Conservation (phyloP, 1,140 invertebrate species). For the Lamellibrachia luymesi region DNA sequence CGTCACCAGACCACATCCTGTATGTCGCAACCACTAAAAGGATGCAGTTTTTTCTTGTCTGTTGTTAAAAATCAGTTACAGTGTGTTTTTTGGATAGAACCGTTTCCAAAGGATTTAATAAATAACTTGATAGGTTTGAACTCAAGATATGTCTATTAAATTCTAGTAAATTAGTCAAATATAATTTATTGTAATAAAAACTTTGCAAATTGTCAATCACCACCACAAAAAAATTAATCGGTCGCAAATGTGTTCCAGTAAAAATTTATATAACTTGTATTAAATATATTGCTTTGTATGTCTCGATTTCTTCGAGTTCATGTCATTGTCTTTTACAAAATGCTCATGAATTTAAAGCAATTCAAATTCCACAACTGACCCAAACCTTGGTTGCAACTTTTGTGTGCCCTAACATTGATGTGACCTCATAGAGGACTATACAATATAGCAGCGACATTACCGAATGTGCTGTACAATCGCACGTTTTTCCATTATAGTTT, state of each 20-base stretch:
- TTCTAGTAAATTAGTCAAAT: background rate
- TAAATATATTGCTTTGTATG: background rate
- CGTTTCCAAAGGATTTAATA: background rate
- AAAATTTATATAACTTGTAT: background rate
- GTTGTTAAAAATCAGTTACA: background rate
- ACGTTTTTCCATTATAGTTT: background rate
- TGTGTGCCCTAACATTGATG: background rate
- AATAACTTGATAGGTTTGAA: background rate
- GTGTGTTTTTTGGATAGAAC: background rate
- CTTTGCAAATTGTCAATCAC: background rate
- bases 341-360: background rate
- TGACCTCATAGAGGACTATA: background rate
- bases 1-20: background rate
- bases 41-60: background rate
- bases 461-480: background rate
- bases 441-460: background rate
- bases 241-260: background rate
- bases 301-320: background rate
- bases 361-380: background rate
- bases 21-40: background rate
- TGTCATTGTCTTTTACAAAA: background rate
- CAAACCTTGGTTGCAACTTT: background rate
- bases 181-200: background rate
- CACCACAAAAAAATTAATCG: background rate
- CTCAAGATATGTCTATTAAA: background rate